phyloP scores from a whole-genome alignment of 2,797 vertebrate genomes.

The Artibeus lituratus region DNA sequence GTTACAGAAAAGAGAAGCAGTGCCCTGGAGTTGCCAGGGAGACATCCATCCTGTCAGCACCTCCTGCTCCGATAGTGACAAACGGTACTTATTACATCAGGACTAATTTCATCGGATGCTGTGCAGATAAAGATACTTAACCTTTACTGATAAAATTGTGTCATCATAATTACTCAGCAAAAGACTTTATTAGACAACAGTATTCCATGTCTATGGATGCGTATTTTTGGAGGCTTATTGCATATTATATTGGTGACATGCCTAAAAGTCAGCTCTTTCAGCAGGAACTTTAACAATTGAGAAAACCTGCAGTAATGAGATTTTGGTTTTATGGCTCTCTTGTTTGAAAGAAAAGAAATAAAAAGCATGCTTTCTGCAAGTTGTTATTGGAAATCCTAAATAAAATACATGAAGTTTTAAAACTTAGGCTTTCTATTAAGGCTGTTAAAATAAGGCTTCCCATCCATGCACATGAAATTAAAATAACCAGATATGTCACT shows the following conservation, averaged over 20 bases:
- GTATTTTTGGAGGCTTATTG: slow-evolving; percentile 80
- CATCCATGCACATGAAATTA: not conserved
- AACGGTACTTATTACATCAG: slow-evolving; percentile 96
- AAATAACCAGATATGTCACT: not conserved
- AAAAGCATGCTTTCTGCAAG: not conserved
- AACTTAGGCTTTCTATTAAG: not conserved
- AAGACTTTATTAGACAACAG: slow-evolving; percentile 93
- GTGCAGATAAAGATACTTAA: slow-evolving; percentile 96
- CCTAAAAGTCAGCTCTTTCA: not conserved
- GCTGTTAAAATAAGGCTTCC: not conserved
- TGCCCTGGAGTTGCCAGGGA: slow-evolving; percentile 82
- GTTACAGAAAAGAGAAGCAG: slow-evolving; percentile 43
- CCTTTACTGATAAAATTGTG: slow-evolving; percentile 93
- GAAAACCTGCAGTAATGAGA: not conserved
- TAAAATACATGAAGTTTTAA: not conserved
- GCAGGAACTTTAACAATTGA: not conserved
- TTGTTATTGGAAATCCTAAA: not conserved
- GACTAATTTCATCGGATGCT: slow-evolving; percentile 92
- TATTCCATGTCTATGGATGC: slow-evolving; percentile 84
- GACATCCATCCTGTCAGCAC: slow-evolving; percentile 91
- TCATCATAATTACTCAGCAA: slow-evolving; percentile 93
- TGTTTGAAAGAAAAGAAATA: not conserved
- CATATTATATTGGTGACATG: slow-evolving; percentile 54
- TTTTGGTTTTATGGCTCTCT: not conserved
- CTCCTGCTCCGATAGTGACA: slow-evolving; percentile 92